A percentile compares a stretch with the other conserved stretches of the same genome.
Evolutionary conservation across 2,113 vertebrate species (phyloP).

Genomic region (Gopherus flavomarginatus): DNA sequence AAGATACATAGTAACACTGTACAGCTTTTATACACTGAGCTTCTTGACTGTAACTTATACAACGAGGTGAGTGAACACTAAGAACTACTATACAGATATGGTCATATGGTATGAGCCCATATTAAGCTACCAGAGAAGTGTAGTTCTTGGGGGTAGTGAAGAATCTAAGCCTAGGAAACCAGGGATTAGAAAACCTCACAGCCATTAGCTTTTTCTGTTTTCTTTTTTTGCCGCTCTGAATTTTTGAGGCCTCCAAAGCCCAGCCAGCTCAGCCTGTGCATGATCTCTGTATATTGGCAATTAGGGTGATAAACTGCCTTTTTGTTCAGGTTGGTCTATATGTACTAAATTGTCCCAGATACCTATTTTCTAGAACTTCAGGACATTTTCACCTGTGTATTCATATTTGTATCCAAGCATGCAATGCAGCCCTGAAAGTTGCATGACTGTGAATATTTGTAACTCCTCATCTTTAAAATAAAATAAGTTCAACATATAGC

Average conservation of each 20-base stretch:
- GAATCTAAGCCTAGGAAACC: background rate
- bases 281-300: background rate
- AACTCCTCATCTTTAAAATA: background rate
- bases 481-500: fast-evolving
- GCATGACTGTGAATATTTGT: fast-evolving
- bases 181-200: background rate
- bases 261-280: background rate
- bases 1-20: fast-evolving
- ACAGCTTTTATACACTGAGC: background rate
- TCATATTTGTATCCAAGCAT: background rate
- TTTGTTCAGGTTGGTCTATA: too few species aligned
- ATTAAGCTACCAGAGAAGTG: background rate
- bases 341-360: background rate
- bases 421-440: background rate
- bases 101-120: background rate
- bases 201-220: background rate
- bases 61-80: background rate
- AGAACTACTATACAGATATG: background rate
- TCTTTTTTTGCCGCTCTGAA: background rate
- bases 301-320: too few species aligned
- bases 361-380: background rate
- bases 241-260: background rate
- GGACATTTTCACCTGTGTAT: background rate
- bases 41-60: background rate
- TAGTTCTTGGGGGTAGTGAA: background rate